Evolutionary conservation across 2,888 invertebrate genomes (phyloP), one percentile per base, ranked within the genome.

Genomic region (Zygogramma bicolorata): DNA sequence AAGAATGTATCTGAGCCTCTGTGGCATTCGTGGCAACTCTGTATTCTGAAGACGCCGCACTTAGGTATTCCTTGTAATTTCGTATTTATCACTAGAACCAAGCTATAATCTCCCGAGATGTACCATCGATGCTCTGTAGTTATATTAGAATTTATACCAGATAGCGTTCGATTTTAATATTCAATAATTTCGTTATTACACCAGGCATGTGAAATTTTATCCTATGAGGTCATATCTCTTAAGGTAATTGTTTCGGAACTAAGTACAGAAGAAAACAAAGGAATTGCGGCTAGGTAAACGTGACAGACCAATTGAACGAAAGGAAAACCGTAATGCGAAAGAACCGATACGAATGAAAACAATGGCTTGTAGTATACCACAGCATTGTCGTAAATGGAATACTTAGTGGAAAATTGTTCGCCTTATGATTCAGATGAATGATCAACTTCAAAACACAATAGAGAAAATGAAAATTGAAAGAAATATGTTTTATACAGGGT

Each of bases 21-120:
- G 46, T 63, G 63, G 63, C 63, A 63, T 10, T 46, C 29, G 46
- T 63, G 63, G 63, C 63, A 63, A 63, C 63, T n/a, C 20, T 46
- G 63, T 15, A 63, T n/a, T 62, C 62, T 20, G 38, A 49, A 67
- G 76, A 75, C 75, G 77, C 76, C 76, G 75, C 72, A 63, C 66
- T 67, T 70, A 68, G 72, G 75, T 59, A 69, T 66, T 76, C 77
- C 74, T 70, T 78, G 76, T 78, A 78, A 78, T 78, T 78, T 78
- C 76, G 70, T 74, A 76, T 76, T 78, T 78, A 78, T 78, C 77
- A 78, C 77, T 63, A 66, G 62, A 38, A 63, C 70, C 58, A 73
- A 60, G 73, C 63, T 70, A 70, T 73, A 73, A 73, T 73, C 70
- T 70, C 57, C 38, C 22, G 27, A 65, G 66, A 49, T 58, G 68